Base-by-base conservation (phyloP, 2,888 invertebrate species). In the Cataglyphis altisquamis region DNA sequence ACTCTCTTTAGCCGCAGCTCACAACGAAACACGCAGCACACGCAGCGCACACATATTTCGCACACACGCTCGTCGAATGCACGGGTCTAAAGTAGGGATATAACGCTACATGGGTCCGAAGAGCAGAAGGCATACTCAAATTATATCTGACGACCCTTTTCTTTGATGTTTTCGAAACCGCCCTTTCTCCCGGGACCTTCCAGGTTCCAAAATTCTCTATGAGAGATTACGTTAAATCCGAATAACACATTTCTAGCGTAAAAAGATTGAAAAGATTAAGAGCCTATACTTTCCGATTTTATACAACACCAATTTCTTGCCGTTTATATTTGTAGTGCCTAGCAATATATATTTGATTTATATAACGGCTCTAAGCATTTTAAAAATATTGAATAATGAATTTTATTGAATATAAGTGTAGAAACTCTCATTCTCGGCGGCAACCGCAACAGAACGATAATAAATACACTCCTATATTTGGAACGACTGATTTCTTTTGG, bases 401-500 rank as follows among this genome's bases (percentile, higher is more conserved):
- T 41, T 41, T 9, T 45, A 45, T 15, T 45, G 12, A 12, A 45
- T 45, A 18, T 21, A 5, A n/a, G 18, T 25, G 21, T 12, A 18
- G 21, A 60, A 36, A 29, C 32, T 45, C 3, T 12, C 36, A 10
- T 18, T 36, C 15, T 25, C 5, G 9, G 52, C 41, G 9, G 52
- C 41, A 57, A 70, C 45, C 45, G 39, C 15, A n/a, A n/a, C 8
- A 32, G 5, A 2, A 68, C 32, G 1, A 73, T 25, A 60, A 80
- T 25, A 60, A 80, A 45, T 60, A 73, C 8, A 60, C 8, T 45
- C 15, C 39, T 68, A 41, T 55, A 77, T 68, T 67, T 73, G 18
- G 21, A 48, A 80, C 60, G 18, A 60, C 45, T 36, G 36, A 73
- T 60, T 78, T 60, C 74, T 60, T 60, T 73, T 60, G 60, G 55